A percentile compares a stretch with the other conserved stretches of the same genome.
Evolutionary conservation across 2,888 invertebrate species (phyloP).

Genomic region (Brenthis daphne): DNA sequence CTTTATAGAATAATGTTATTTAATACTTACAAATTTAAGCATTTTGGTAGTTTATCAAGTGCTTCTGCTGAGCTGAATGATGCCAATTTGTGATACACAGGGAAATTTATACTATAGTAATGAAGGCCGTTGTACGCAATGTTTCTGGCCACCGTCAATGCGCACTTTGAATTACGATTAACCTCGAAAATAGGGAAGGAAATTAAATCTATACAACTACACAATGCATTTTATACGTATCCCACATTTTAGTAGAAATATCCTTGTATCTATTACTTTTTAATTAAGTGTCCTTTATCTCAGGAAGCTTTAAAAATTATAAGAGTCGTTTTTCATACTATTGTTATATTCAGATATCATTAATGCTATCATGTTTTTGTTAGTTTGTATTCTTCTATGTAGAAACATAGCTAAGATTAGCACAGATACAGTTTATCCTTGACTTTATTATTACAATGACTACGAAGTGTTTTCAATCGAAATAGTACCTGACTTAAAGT

Average conservation of each 20-base stretch:
- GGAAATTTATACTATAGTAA: conserved; percentile 53
- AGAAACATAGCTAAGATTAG: no score
- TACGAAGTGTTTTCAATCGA: no score
- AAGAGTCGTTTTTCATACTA: no score
- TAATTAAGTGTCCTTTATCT: neutral
- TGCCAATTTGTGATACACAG: conserved; percentile 38
- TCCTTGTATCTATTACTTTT: neutral
- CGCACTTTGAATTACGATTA: conserved; percentile 50
- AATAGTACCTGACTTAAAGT: no score
- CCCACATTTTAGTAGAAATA: neutral
- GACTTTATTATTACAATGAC: no score
- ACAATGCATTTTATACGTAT: neutral
- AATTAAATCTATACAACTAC: conserved; percentile 14
- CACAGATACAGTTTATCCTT: no score
- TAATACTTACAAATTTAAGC: conserved; percentile 52
- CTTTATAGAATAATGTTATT: no score
- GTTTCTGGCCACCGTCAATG: conserved; percentile 41
- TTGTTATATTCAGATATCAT: no score
- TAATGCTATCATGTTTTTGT: no score
- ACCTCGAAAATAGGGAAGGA: conserved; percentile 34
- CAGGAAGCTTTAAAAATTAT: no score
- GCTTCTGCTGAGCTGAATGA: conserved; percentile 54
- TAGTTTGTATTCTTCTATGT: no score
- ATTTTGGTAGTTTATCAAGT: conserved; percentile 43
- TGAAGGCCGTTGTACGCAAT: conserved; percentile 56